Evolutionary conservation across 2,113 vertebrate genomes (phyloP).

Genomic region (Acanthochromis polyacanthus): DNA sequence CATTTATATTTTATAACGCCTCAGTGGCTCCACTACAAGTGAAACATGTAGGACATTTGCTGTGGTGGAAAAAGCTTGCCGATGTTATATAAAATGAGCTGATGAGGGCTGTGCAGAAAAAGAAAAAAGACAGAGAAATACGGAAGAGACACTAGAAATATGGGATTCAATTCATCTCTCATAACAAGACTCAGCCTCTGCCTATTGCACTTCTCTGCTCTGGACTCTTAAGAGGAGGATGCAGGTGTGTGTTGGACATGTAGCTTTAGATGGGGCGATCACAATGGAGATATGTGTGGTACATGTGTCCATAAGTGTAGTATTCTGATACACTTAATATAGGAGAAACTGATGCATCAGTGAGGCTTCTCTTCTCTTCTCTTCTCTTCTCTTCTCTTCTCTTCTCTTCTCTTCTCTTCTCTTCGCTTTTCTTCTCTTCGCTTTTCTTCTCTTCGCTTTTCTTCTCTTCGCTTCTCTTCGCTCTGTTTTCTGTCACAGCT

Average conservation of each 20-base stretch:
- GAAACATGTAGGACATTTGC: conserved; percentile 6
- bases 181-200: conserved; percentile 2
- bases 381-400: conserved; percentile 17
- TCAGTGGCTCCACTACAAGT: background rate
- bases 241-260: conserved; percentile 3
- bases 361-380: background rate
- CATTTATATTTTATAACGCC: conserved; percentile 20
- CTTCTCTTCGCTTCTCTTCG: conserved; percentile 12
- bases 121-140: background rate
- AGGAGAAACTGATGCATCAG: conserved; percentile 2
- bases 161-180: conserved; percentile 17
- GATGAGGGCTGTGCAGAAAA: conserved; percentile 10
- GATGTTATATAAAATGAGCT: conserved; percentile 26
- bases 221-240: background rate
- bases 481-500: conserved; percentile 53
- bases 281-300: conserved; percentile 6
- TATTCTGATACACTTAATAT: conserved; percentile 3
- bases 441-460: conserved; percentile 8
- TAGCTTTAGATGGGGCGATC: conserved; percentile 4
- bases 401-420: background rate
- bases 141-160: conserved; percentile 29
- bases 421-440: background rate
- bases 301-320: conserved; percentile 4
- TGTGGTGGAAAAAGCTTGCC: conserved; percentile 1
- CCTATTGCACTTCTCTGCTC: conserved; percentile 13